A percentile compares a stretch with the other conserved stretches of the same genome.
Evolutionary conservation across 2,888 invertebrate species (phyloP).

Genomic region (Anorthoa munda): DNA sequence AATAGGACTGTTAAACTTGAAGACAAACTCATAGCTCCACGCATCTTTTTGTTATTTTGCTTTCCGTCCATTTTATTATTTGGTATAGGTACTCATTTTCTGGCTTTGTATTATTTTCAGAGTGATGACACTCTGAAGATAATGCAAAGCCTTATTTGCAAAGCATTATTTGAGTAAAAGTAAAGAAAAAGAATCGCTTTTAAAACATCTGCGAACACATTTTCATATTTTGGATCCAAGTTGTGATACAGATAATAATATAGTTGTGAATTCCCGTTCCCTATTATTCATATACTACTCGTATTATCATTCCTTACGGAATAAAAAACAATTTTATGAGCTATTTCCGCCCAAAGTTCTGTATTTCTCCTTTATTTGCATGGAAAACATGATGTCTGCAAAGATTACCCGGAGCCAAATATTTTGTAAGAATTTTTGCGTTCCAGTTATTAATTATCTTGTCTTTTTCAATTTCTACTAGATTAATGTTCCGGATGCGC

Average conservation of each 20-base stretch:
- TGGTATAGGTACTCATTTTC: not conserved
- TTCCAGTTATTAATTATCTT: conserved; percentile 35
- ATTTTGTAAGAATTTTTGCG: not conserved
- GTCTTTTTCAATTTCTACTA: conserved; percentile 23
- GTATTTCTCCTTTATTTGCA: not conserved
- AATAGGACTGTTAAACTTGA: not conserved
- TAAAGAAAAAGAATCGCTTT: conserved; percentile 9
- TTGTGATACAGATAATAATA: not conserved
- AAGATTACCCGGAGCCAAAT: not conserved
- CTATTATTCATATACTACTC: conserved; percentile 15
- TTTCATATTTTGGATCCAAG: conserved; percentile 16
- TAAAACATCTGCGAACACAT: conserved; percentile 16
- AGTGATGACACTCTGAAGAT: too few species aligned
- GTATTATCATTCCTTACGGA: not conserved
- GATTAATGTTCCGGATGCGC: conserved; percentile 45
- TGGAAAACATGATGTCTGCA: not conserved
- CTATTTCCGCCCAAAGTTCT: conserved; percentile 6
- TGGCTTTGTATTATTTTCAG: not conserved
- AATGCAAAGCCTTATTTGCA: too few species aligned
- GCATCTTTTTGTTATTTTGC: not conserved
- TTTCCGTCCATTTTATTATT: not conserved
- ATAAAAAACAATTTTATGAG: not conserved
- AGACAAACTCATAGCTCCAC: not conserved
- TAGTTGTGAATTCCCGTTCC: conserved; percentile 1
- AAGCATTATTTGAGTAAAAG: not conserved